phyloP scores from a whole-genome alignment of 2,113 vertebrate genomes.

The Turnix velox region DNA sequence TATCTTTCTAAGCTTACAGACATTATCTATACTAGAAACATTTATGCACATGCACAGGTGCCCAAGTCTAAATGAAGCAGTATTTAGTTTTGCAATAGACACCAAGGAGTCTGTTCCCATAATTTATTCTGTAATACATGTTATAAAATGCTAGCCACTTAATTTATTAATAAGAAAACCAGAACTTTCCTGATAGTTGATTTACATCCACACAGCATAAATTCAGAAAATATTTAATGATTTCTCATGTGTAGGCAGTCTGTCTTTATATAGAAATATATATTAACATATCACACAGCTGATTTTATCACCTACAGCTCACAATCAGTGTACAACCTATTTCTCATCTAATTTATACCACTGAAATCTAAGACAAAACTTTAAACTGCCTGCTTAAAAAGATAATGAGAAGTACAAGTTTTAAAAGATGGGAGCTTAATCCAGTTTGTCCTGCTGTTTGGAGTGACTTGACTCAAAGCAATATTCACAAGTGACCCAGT shows the following conservation, averaged over 20 bases:
- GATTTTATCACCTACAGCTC: background rate
- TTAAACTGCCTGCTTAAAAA: background rate
- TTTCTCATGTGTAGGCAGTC: background rate
- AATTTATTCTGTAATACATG: background rate
- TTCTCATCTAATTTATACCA: background rate
- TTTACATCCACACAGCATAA: background rate
- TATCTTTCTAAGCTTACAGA: background rate
- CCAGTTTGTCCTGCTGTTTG: background rate
- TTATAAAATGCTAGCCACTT: background rate
- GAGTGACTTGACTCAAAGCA: background rate
- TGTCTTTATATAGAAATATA: background rate
- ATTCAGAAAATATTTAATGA: background rate
- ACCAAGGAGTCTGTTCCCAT: background rate
- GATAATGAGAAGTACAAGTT: background rate
- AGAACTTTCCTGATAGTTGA: background rate
- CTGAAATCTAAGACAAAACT: background rate
- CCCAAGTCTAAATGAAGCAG: background rate
- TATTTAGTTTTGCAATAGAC: background rate
- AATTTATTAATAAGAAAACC: background rate
- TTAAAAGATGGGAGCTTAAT: background rate
- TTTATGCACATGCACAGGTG: background rate
- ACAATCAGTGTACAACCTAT: background rate
- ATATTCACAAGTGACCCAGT: background rate
- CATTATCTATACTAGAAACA: background rate
- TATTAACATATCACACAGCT: background rate